These are phyloP conservation scores for Acrobasis repandana DNA, from an alignment of 2,888 invertebrate species.

Conservation along the genomic window DNA sequence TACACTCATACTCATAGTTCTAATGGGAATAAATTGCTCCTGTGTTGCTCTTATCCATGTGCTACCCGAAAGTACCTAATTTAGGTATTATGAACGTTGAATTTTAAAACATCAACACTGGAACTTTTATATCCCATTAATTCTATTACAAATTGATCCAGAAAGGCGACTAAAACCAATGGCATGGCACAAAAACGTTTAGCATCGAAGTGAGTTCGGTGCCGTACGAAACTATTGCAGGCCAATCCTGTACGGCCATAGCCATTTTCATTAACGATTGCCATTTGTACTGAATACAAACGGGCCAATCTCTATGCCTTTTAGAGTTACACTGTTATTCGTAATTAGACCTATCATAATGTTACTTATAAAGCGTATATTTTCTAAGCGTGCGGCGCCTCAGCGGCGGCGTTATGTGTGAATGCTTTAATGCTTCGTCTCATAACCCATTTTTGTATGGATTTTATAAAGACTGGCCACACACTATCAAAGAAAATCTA, in stretches of 20 bases:
- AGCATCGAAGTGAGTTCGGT: neutral
- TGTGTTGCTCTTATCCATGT: too few relatives aligned
- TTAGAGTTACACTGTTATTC: neutral
- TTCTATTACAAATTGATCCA: constrained; percentile 13
- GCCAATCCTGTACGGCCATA: constrained; percentile 28
- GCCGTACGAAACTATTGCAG: constrained; percentile 20
- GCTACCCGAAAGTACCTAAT: too few relatives aligned
- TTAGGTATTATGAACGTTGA: neutral
- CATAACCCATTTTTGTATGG: too few relatives aligned
- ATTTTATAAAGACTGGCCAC: too few relatives aligned
- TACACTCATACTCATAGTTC: too few relatives aligned
- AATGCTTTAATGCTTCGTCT: too few relatives aligned
- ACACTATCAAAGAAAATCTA: too few relatives aligned
- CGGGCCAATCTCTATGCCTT: constrained; percentile 24
- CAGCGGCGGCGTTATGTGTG: too few relatives aligned
- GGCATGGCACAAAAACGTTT: constrained; percentile 19
- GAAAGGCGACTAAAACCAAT: constrained; percentile 10
- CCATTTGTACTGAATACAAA: constrained; percentile 29
- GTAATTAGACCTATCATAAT: constrained; percentile 1
- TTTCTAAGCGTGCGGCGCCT: too few relatives aligned
- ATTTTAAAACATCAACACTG: neutral
- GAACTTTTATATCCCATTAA: neutral
- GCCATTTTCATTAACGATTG: constrained; percentile 30
- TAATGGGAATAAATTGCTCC: neutral
- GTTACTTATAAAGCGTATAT: too few relatives aligned